phyloP scores from a whole-genome alignment of 2,797 vertebrate species.

The Odontamblyopus lacepedii region DNA sequence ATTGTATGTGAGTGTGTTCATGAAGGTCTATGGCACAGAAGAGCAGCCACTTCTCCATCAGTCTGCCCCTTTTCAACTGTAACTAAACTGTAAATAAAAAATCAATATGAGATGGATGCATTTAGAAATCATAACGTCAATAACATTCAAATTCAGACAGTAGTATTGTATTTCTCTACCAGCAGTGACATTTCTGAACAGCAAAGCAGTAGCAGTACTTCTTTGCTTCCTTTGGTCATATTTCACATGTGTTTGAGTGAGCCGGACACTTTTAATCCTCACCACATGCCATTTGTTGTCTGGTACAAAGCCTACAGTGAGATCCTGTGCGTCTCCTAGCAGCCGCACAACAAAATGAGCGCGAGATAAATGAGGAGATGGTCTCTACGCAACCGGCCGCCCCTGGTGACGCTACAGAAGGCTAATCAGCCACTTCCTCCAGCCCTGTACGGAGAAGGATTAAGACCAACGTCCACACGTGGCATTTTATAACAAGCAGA shows the following conservation, averaged over 20 bases:
- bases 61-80: too few species aligned
- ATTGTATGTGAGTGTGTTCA: too few species aligned
- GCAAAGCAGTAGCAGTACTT: not conserved
- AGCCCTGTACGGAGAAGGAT: constrained; percentile 14
- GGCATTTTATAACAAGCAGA: constrained; percentile 4
- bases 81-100: too few species aligned
- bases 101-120: too few species aligned
- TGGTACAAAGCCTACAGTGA: constrained; percentile 7
- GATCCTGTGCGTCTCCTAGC: constrained; percentile 23
- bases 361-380: constrained; percentile 13
- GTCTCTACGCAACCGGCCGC: constrained; percentile 26
- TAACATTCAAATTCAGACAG: too few species aligned
- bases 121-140: too few species aligned
- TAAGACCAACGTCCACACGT: constrained; percentile 36
- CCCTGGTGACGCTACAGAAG: not conserved
- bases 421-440: constrained; percentile 37
- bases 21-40: too few species aligned
- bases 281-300: constrained; percentile 5
- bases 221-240: not conserved
- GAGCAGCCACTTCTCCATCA: too few species aligned
- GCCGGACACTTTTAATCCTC: constrained; percentile 32
- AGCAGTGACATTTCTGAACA: not conserved
- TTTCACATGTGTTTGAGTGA: constrained; percentile 13
- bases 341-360: constrained; percentile 19
- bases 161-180: too few species aligned